These are phyloP conservation scores for Ariopsis seemanni DNA, from an alignment of 2,113 vertebrate genomes.

Conservation along the genomic window DNA sequence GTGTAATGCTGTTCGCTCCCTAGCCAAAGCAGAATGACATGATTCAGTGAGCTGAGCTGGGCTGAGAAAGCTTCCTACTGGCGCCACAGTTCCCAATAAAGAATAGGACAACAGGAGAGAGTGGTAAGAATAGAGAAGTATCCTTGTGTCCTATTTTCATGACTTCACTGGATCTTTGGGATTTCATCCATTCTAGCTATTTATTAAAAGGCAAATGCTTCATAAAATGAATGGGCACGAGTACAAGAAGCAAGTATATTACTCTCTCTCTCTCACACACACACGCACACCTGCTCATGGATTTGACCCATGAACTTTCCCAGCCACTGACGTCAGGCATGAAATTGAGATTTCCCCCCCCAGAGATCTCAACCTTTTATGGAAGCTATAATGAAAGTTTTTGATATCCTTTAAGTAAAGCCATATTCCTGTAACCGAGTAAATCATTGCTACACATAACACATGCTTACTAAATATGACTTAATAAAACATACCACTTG, in stretches of 20 bases:
- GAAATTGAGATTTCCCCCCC: slow-evolving; percentile 21
- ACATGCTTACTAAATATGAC: neutral
- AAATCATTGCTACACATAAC: neutral
- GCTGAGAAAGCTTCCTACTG: neutral
- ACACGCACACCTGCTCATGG: slow-evolving; percentile 47
- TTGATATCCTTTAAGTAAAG: neutral
- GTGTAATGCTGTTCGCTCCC: neutral
- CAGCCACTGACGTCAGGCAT: slow-evolving; percentile 13
- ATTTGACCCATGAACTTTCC: slow-evolving; percentile 37
- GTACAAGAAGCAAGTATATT: slow-evolving; percentile 19
- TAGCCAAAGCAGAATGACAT: neutral
- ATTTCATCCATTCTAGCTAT: slow-evolving; percentile 37
- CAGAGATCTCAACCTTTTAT: slow-evolving; percentile 12
- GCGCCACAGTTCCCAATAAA: neutral
- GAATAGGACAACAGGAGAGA: neutral
- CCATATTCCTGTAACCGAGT: slow-evolving; percentile 8
- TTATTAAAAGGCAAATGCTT: slow-evolving; percentile 50
- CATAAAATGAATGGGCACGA: slow-evolving; percentile 48
- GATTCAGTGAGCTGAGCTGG: neutral
- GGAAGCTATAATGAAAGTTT: neutral
- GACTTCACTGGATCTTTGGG: slow-evolving; percentile 47
- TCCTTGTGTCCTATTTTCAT: slow-evolving; percentile 50
- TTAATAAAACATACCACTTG: neutral
- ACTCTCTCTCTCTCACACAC: neutral
- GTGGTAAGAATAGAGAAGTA: neutral